These are phyloP conservation scores for Clarias gariepinus DNA, from an alignment of 2,113 vertebrate genomes.

Conservation along the genomic window DNA sequence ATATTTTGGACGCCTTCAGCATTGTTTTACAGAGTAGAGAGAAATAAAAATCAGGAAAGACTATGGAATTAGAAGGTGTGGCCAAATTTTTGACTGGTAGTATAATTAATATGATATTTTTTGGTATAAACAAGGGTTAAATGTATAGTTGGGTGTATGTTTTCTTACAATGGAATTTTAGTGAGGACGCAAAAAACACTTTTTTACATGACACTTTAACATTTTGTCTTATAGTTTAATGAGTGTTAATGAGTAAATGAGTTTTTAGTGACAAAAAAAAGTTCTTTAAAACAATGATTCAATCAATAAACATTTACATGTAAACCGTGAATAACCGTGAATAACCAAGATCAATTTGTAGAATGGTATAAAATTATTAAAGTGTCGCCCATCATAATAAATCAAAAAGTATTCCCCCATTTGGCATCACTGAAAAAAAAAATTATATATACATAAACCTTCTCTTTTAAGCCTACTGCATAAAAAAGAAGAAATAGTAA, in stretches of 20 bases:
- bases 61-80: no score
- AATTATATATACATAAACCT: background rate
- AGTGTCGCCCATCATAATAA: background rate
- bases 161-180: background rate
- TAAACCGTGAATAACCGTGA: no score
- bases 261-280: background rate
- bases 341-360: background rate
- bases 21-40: no score
- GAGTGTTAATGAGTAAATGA: no score
- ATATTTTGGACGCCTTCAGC: no score
- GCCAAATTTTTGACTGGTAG: no score
- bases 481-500: background rate
- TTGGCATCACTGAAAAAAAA: background rate
- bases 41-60: no score
- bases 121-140: background rate
- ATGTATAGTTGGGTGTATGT: background rate
- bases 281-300: background rate
- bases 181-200: background rate
- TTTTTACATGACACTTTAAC: background rate
- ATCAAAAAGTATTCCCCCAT: background rate
- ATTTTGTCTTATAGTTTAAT: background rate
- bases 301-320: no score
- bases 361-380: background rate
- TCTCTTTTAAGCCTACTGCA: background rate
- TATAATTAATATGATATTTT: background rate